A percentile compares a stretch with the other conserved stretches of the same genome.
These are phyloP conservation scores for Cladorhizidae sp. DNA, from an alignment of 37 sponge, comb jelly and placozoan genomes.

Conservation along the genomic window DNA sequence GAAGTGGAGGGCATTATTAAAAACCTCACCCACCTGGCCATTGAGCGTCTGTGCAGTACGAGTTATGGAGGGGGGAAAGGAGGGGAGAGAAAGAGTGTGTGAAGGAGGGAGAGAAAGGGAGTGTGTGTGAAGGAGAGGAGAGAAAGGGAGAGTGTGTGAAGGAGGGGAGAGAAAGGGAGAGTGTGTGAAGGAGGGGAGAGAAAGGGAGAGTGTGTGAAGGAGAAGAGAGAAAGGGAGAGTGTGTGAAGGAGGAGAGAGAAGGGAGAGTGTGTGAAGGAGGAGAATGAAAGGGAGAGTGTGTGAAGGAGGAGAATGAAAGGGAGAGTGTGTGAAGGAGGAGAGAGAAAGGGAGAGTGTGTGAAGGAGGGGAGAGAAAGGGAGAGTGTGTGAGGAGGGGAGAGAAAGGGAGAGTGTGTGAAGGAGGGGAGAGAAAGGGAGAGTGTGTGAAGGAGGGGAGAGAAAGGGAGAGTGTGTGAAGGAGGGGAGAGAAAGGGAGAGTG, in stretches of 20 bases:
- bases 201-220: too few relatives aligned
- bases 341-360: neutral
- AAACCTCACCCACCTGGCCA: neutral
- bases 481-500: neutral
- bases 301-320: too few relatives aligned
- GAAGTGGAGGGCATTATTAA: neutral
- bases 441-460: neutral
- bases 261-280: too few relatives aligned
- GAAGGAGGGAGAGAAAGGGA: neutral
- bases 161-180: neutral
- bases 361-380: neutral
- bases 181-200: too few relatives aligned
- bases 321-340: neutral
- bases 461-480: neutral
- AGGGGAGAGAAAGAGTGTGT: neutral
- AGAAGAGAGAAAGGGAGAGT: too few relatives aligned
- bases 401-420: too few relatives aligned
- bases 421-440: neutral
- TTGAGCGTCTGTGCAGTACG: constrained; percentile 13
- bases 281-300: neutral
- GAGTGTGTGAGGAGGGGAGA: too few relatives aligned
- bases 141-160: neutral
- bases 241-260: too few relatives aligned
- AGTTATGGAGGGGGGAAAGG: too few relatives aligned
- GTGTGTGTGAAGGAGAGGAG: neutral